Conservation (phyloP, 1,140 invertebrate genomes). For the Pogonomyrmex barbatus region DNA sequence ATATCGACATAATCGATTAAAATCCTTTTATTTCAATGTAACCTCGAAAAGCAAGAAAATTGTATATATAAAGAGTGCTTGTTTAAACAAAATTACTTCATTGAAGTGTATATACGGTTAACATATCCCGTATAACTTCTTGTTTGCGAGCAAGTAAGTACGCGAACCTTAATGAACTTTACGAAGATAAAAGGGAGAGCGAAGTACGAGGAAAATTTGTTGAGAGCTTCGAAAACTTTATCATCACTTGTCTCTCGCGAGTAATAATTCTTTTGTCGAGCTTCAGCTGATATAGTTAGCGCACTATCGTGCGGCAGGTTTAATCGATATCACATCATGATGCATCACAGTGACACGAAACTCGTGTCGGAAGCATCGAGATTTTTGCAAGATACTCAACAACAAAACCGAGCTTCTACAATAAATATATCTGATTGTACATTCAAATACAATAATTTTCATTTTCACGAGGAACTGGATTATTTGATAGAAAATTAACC, state of each 20-base stretch:
- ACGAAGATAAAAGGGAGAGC: conserved; percentile 1
- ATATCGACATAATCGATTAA: neutral
- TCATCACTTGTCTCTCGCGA: conserved; percentile 9
- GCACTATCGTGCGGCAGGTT: neutral
- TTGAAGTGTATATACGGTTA: neutral
- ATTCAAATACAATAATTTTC: neutral
- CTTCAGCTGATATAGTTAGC: conserved; percentile 18
- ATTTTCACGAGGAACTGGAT: neutral
- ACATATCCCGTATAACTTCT: conserved; percentile 11
- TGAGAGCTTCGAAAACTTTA: conserved; percentile 44
- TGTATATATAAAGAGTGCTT: neutral
- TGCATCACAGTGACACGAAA: neutral
- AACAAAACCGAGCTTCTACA: neutral
- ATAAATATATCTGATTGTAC: neutral
- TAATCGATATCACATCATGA: conserved; percentile 28
- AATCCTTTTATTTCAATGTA: neutral
- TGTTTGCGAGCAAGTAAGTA: neutral
- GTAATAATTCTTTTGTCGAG: conserved; percentile 7
- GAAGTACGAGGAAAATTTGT: conserved; percentile 32
- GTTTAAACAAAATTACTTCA: conserved; percentile 1
- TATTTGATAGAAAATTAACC: neutral
- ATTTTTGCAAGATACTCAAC: neutral
- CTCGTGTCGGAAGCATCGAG: neutral
- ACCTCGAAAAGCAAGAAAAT: neutral
- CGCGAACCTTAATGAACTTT: conserved; percentile 34